Percentiles rank a stretch among this genome's conserved stretches.
Conservation (phyloP, 1,140 invertebrate genomes). For the Aleiodes sp. region DNA sequence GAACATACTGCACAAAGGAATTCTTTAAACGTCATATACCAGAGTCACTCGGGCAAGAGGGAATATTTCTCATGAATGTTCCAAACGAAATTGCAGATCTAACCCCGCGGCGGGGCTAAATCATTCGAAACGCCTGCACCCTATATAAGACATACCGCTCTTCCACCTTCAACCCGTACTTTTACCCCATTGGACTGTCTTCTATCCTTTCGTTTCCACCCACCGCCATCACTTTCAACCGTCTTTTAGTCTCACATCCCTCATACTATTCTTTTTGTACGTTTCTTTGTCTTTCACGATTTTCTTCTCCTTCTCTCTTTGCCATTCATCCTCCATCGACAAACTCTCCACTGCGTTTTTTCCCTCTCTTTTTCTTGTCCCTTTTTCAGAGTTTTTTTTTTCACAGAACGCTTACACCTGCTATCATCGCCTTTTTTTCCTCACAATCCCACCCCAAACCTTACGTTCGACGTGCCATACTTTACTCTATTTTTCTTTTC, state of each 20-base stretch:
- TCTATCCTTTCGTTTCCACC: constrained; percentile 10
- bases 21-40: constrained; percentile 16
- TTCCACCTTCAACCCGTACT: constrained; percentile 13
- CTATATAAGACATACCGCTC: constrained; percentile 27
- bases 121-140: constrained; percentile 52
- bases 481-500: constrained; percentile 25
- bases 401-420: constrained; percentile 5
- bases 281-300: constrained; percentile 32
- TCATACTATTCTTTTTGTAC: constrained; percentile 18
- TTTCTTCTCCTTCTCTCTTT: constrained; percentile 7
- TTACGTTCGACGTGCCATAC: constrained; percentile 13
- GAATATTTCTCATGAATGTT: constrained; percentile 63
- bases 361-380: constrained; percentile 10
- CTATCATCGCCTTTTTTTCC: constrained; percentile 28
- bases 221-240: constrained; percentile 27
- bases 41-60: constrained; percentile 39
- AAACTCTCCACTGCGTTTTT: neutral
- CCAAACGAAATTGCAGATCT: constrained; percentile 63
- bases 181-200: neutral
- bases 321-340: constrained; percentile 26
- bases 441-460: constrained; percentile 9
- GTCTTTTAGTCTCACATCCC: constrained; percentile 23
- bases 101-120: constrained; percentile 59
- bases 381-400: constrained; percentile 19
- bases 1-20: constrained; percentile 17